phyloP scores from a whole-genome alignment of 53 echinoderm and acorn worm species.

The Henricia sp. region DNA sequence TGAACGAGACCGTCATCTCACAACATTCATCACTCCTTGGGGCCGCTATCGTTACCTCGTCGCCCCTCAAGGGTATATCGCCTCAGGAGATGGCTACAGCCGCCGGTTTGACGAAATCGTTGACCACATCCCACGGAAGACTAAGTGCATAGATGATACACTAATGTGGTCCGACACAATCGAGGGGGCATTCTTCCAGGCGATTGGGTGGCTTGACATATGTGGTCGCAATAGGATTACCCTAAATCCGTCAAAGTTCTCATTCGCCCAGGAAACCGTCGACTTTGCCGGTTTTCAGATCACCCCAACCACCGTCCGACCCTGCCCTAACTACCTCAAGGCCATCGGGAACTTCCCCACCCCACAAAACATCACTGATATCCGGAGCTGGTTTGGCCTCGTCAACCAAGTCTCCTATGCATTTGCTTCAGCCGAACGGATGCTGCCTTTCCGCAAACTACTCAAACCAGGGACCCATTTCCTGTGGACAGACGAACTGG shows the following conservation, averaged over 20 bases:
- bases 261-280: conserved; percentile 25
- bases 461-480: conserved; percentile 37
- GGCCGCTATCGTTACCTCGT: conserved; percentile 47
- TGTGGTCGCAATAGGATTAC: conserved; percentile 66
- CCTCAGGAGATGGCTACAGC: conserved; percentile 50
- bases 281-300: conserved; percentile 68
- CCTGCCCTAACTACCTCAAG: conserved; percentile 52
- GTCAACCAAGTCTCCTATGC: conserved; percentile 55
- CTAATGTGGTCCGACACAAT: conserved; percentile 47
- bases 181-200: conserved; percentile 68
- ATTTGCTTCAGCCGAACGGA: conserved; percentile 36
- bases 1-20: conserved; percentile 54
- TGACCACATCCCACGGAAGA: conserved; percentile 36
- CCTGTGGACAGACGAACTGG: conserved; percentile 47
- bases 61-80: conserved; percentile 62
- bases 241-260: conserved; percentile 61
- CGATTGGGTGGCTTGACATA: conserved; percentile 62
- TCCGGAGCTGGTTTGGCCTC: conserved; percentile 40
- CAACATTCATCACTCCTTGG: conserved; percentile 63
- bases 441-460: conserved; percentile 59
- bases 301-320: conserved; percentile 52
- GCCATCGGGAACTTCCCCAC: conserved; percentile 53
- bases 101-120: conserved; percentile 36
- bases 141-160: conserved; percentile 67
- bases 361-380: conserved; percentile 56